These are phyloP conservation scores for Orbicella faveolata DNA, from an alignment of 64 coral and sea anemone genomes.

Conservation along the genomic window DNA sequence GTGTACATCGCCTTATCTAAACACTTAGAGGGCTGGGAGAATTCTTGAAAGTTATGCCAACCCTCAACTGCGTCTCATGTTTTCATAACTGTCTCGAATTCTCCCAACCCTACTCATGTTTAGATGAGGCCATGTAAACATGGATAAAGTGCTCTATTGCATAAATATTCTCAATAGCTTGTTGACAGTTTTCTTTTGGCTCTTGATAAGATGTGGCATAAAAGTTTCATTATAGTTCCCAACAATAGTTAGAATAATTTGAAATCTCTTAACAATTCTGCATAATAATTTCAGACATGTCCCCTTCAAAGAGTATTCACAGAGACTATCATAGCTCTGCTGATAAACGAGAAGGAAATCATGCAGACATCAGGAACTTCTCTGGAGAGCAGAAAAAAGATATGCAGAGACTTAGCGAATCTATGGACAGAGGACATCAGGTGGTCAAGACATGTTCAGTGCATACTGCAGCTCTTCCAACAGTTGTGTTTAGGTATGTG, in stretches of 20 bases:
- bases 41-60: too few species aligned
- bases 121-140: too few species aligned
- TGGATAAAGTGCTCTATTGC: too few species aligned
- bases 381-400: constrained; percentile 62
- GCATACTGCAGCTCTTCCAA: constrained; percentile 87
- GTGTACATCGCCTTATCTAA: too few species aligned
- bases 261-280: background rate
- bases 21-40: too few species aligned
- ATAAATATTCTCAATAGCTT: too few species aligned
- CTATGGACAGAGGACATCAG: constrained; percentile 57
- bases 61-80: too few species aligned
- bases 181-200: too few species aligned
- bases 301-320: constrained; percentile 33
- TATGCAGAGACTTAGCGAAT: constrained; percentile 36
- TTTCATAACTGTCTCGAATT: too few species aligned
- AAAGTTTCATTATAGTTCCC: background rate
- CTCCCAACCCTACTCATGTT: too few species aligned
- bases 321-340: constrained; percentile 31
- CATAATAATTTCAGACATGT: constrained; percentile 1
- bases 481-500: constrained; percentile 54
- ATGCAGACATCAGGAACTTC: constrained; percentile 29
- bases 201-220: too few species aligned
- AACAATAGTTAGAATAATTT: background rate
- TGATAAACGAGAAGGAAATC: constrained; percentile 70
- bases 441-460: constrained; percentile 94